Conservation (phyloP, 2,113 vertebrate species). For the Myotis lucifugus region DNA sequence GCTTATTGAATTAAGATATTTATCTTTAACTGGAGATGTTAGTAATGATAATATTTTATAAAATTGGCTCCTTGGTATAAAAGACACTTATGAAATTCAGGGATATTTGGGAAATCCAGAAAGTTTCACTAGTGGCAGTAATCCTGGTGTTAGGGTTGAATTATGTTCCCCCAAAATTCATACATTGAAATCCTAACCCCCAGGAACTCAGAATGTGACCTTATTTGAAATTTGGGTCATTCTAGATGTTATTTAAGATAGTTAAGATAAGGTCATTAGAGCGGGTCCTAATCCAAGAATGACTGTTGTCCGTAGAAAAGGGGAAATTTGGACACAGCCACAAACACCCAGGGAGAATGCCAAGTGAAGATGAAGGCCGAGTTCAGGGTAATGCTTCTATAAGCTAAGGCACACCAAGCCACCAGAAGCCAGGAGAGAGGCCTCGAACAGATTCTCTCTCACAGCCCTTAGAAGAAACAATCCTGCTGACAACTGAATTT, state of each 20-base stretch:
- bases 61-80: neutral
- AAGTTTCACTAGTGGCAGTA: neutral
- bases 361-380: neutral
- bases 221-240: neutral
- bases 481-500: neutral
- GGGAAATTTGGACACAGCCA: neutral
- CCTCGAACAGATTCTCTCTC: neutral
- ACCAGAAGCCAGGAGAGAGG: neutral
- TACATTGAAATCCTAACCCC: neutral
- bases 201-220: neutral
- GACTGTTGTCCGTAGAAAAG: neutral
- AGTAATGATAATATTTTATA: neutral
- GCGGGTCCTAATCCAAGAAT: neutral
- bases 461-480: neutral
- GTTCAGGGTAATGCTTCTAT: neutral
- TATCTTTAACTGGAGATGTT: constrained; percentile 18
- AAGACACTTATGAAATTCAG: neutral
- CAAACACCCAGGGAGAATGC: neutral
- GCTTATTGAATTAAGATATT: neutral
- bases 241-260: neutral
- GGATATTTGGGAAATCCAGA: neutral
- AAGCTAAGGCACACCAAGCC: neutral
- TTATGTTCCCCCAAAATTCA: neutral
- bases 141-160: neutral
- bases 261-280: neutral